Evolutionary conservation across 2,797 vertebrate species (phyloP).

Genomic region (Leptodactylus fallax): DNA sequence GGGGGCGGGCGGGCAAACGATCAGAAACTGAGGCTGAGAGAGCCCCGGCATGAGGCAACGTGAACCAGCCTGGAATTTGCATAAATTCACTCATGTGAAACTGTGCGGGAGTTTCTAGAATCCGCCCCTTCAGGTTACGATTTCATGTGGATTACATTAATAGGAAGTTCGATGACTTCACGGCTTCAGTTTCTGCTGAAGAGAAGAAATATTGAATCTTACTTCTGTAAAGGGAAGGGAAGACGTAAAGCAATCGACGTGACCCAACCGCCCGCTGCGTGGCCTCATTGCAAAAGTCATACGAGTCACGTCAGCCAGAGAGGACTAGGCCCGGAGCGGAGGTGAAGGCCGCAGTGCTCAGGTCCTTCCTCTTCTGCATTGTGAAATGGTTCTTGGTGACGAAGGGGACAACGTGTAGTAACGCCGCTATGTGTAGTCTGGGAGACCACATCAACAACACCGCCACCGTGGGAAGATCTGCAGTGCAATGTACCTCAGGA

Average conservation of each 20-base stretch:
- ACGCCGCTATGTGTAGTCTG: too few species aligned
- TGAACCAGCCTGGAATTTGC: background rate
- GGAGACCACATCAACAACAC: background rate
- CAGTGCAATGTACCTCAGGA: too few species aligned
- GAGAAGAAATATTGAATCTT: background rate
- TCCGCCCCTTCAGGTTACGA: background rate
- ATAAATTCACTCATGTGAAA: slow-evolving; percentile 22
- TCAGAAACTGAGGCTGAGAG: background rate
- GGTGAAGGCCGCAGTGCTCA: background rate
- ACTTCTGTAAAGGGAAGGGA: slow-evolving; percentile 40
- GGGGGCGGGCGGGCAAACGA: background rate
- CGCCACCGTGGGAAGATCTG: background rate
- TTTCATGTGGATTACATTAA: slow-evolving; percentile 38
- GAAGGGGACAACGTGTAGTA: background rate
- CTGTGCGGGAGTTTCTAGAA: slow-evolving; percentile 39
- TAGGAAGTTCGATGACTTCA: slow-evolving; percentile 37
- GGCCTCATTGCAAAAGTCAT: slow-evolving; percentile 10
- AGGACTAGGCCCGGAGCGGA: background rate
- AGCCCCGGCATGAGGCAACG: background rate
- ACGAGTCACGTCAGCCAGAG: slow-evolving; percentile 40
- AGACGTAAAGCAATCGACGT: background rate
- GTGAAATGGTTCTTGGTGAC: slow-evolving; percentile 5
- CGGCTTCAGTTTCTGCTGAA: slow-evolving; percentile 23
- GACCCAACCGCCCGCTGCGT: background rate
- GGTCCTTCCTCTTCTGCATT: slow-evolving; percentile 42